Evolutionary conservation across 1,140 invertebrate genomes (phyloP), one percentile per base, ranked within the genome.

Genomic region (Achroia grisella): DNA sequence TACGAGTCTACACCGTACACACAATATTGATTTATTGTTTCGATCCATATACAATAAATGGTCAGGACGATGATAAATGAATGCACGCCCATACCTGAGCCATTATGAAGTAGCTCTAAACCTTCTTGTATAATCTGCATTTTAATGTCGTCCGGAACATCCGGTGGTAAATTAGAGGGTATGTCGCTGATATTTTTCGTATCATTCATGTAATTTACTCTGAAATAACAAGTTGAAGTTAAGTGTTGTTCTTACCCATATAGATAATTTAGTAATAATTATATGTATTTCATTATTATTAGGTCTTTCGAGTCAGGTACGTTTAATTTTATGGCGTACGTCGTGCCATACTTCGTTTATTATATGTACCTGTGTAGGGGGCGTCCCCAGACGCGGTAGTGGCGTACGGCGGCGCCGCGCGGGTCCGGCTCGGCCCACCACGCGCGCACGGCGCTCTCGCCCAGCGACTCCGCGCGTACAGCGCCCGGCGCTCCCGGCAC

Each of bases 101-200:
- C 95, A 73, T 96, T 97, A 66, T 96, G 96, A 17, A 92, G 90
- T 4, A 90, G 64, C 30, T 87, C 87, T 90, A 95, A 95, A 9
- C 89, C 86, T 47, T 90, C 88, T 41, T 86, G 84, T 10, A 88
- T 53, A 2, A 86, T 72, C 8, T 65, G 68, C 23, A 53, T 48
- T 35, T 80, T 79, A 55, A 78, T 77, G 6, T 85, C 67, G 27
- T 82, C 64, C 27, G 73, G 66, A 4, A 85, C 39, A 29, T 85
- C 78, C 1, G 49, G 43, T 2, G 68, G 72, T 4, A 79, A 33
- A 31, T 71, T 60, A 0, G 55, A 32, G 4, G 64, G 59, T 9
- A 78, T 12, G 8, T 77, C 69, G 37, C 68, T 75, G 1, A 71
- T 59, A 33, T 80, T 76, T 45, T 53, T 74, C 4, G 68, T 62